A percentile compares a stretch with the other conserved stretches of the same genome.
Conservation (phyloP, 2,113 vertebrate genomes). For the Typhlomys cinereus region DNA sequence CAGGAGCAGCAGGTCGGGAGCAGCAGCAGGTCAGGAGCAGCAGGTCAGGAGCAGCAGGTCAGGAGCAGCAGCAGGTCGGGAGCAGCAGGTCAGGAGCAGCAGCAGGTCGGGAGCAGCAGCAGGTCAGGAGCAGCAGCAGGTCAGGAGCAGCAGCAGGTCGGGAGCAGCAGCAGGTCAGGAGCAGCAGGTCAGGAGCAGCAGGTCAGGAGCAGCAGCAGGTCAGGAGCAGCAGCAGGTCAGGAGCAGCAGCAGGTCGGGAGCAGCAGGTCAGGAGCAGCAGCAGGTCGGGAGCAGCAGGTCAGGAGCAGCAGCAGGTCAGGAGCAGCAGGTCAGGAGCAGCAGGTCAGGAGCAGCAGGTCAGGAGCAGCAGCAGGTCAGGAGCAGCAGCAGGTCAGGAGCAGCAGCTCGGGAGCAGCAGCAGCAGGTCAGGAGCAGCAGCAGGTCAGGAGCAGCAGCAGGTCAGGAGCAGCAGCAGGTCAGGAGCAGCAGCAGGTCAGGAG, state of each 20-base stretch:
- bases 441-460: too few relatives aligned
- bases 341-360: fast-evolving
- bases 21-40: fast-evolving
- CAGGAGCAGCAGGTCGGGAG: too few relatives aligned
- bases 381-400: neutral
- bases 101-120: neutral
- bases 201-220: too few relatives aligned
- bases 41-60: fast-evolving
- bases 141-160: fast-evolving
- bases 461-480: fast-evolving
- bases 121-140: too few relatives aligned
- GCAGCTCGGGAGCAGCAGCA: fast-evolving
- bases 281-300: too few relatives aligned
- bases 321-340: too few relatives aligned
- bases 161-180: neutral
- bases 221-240: fast-evolving
- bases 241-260: neutral
- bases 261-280: fast-evolving
- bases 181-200: fast-evolving
- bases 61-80: too few relatives aligned
- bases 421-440: fast-evolving
- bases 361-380: fast-evolving
- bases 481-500: neutral
- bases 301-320: fast-evolving
- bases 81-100: too few relatives aligned